phyloP scores from a whole-genome alignment of 2,888 invertebrate genomes.

The Candidula unifasciata region DNA sequence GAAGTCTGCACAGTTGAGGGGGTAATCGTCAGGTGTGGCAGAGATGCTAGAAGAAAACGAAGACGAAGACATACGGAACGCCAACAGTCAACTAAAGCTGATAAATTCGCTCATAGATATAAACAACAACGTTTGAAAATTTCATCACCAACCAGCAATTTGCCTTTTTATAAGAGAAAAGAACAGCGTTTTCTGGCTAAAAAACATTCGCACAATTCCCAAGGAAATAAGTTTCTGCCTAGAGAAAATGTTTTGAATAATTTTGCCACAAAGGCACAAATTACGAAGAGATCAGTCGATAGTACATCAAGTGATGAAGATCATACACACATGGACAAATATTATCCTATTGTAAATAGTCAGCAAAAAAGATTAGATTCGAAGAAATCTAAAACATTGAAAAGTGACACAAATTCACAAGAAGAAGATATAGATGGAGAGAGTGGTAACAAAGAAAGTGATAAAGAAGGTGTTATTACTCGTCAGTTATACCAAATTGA shows the following conservation, averaged over 20 bases:
- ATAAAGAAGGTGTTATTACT: background rate
- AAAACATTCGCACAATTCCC: too few relatives aligned
- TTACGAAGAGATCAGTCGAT: background rate
- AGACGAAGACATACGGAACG: slow-evolving; percentile 16
- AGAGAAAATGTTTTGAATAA: background rate
- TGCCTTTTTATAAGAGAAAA: too few relatives aligned
- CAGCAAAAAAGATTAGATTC: background rate
- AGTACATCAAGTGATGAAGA: background rate
- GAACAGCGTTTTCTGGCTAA: background rate
- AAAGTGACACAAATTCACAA: background rate
- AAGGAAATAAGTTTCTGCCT: background rate
- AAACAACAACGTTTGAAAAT: background rate
- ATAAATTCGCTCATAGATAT: background rate
- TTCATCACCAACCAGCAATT: background rate
- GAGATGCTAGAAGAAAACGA: slow-evolving; percentile 44
- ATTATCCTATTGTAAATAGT: too few relatives aligned
- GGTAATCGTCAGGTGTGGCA: slow-evolving; percentile 53
- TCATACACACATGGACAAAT: background rate
- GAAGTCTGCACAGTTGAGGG: slow-evolving; percentile 48
- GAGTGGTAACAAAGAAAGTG: background rate
- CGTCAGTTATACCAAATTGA: background rate
- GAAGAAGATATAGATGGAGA: background rate
- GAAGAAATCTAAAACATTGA: background rate
- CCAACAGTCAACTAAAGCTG: background rate
- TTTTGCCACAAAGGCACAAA: background rate